Base-by-base conservation (phyloP, 2,888 invertebrate genomes). In the Tortrix viridana region DNA sequence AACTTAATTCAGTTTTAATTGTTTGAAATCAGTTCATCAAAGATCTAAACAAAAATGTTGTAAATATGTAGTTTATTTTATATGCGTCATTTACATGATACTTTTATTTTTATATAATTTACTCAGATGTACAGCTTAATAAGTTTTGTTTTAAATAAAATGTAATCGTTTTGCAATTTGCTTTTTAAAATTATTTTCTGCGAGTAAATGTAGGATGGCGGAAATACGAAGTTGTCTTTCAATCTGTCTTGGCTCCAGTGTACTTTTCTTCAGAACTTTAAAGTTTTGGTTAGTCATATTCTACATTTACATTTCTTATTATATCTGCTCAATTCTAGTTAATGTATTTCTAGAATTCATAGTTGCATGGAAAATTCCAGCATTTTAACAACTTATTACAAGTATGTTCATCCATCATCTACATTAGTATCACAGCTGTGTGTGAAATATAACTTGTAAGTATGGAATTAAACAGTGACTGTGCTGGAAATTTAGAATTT, bases 71-170 rank as follows among this genome's bases (percentile, higher is more conserved):
- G 69, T 84, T 81, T 79, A 79, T 85, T 87, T 88, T 88, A 85
- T 87, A 81, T 77, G 78, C 69, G 82, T 86, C 84, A 81, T 84
- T 83, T 86, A 85, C 79, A 82, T 77, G 77, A 81, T 79, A 78
- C 75, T 78, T 80, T 84, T 82, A 81, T 85, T 86, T 85, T 82
- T 85, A 81, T 86, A 84, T 84, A 76, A 79, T 88, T 89, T 88
- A 86, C 83, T 81, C 73, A 75, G 76, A 79, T 86, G 81, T 87
- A 85, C 80, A 83, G 81, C 81, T 86, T 84, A 81, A 70, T 71
- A 73, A 72, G 69, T 73, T 72, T 71, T 74, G 72, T 74, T 72
- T 73, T 65, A 67, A 73, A 73, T 75, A 72, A 74, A 63, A 71
- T 73, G 65, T 70, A 73, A 74, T 73, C 61, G 37, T 71, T 70